These are phyloP conservation scores for Drosophila eohydei DNA, from an alignment of 2,888 invertebrate genomes.

Conservation along the genomic window DNA sequence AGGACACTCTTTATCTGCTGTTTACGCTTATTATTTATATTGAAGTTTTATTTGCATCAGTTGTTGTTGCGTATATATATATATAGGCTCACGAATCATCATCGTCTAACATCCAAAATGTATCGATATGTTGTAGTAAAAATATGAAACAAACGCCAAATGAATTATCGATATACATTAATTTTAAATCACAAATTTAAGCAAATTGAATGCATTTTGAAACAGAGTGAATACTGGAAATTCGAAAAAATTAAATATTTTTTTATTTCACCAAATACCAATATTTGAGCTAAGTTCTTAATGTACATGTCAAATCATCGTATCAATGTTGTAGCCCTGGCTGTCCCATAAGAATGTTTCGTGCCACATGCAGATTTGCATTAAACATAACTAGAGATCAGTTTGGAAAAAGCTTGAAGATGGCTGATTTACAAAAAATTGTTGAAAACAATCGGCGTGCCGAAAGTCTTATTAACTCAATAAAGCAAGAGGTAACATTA, in stretches of 20 bases:
- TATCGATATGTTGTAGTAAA: slow-evolving; percentile 7
- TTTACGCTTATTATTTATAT: slow-evolving; percentile 29
- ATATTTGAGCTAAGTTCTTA: neutral
- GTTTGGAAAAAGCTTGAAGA: slow-evolving; percentile 40
- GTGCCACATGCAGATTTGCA: slow-evolving; percentile 61
- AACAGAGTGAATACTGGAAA: neutral
- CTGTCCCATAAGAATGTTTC: slow-evolving; percentile 40
- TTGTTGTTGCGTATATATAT: slow-evolving; percentile 47
- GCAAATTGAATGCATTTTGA: neutral
- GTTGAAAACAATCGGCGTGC: slow-evolving; percentile 74
- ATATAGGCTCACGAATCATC: slow-evolving; percentile 21
- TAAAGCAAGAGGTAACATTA: slow-evolving; percentile 71
- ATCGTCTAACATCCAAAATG: slow-evolving; percentile 17
- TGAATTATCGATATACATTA: slow-evolving; percentile 23
- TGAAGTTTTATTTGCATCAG: slow-evolving; percentile 39
- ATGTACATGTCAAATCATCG: slow-evolving; percentile 1
- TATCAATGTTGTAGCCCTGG: slow-evolving; percentile 18
- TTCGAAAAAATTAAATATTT: neutral
- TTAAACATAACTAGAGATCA: slow-evolving; percentile 24
- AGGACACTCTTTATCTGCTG: slow-evolving; percentile 17
- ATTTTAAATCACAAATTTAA: neutral
- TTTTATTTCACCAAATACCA: neutral
- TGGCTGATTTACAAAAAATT: slow-evolving; percentile 73
- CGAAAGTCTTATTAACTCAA: slow-evolving; percentile 64
- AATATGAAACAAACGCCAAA: neutral